Evolutionary conservation across 2,797 vertebrate species (phyloP).

Genomic region (Trichosurus vulpecula): DNA sequence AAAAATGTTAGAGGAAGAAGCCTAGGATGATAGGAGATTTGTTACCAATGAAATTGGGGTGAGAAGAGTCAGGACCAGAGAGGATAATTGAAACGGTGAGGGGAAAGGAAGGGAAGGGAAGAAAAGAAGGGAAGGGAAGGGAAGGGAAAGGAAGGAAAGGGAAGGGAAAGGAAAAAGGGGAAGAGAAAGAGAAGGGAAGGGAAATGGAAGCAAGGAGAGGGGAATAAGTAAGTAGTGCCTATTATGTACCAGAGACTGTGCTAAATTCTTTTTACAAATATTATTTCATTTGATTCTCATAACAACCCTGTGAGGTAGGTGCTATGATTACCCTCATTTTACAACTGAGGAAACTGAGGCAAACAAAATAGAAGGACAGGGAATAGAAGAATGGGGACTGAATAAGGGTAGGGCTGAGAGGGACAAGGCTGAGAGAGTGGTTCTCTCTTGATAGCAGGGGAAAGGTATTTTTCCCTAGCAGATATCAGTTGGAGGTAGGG

Average conservation of each 20-base stretch:
- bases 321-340: background rate
- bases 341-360: background rate
- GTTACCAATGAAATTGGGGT: background rate
- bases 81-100: background rate
- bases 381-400: background rate
- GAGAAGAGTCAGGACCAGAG: background rate
- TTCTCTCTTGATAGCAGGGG: background rate
- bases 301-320: background rate
- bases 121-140: no score
- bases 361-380: background rate
- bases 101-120: background rate
- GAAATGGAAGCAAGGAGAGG: no score
- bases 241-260: background rate
- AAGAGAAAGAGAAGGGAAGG: background rate
- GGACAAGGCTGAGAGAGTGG: background rate
- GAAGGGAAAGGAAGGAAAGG: background rate
- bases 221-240: background rate
- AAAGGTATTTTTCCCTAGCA: background rate
- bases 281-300: background rate
- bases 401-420: background rate
- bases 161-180: background rate
- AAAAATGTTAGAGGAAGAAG: background rate
- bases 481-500: background rate
- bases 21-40: background rate
- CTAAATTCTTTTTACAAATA: background rate